phyloP scores from a whole-genome alignment of 2,113 vertebrate genomes.

The Pachyramphus minor region DNA sequence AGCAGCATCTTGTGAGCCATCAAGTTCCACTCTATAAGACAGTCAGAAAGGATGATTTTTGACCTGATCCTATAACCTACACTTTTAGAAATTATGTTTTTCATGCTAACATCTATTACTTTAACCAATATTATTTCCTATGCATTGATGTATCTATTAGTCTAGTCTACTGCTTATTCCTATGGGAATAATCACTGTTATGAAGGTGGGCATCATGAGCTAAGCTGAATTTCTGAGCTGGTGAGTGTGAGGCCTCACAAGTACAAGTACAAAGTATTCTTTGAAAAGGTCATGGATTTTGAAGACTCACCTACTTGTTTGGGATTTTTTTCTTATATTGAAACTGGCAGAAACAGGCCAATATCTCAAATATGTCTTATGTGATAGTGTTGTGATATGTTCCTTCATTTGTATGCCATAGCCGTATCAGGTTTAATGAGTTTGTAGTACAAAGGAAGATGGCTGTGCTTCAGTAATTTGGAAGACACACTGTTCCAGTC shows the following conservation, averaged over 20 bases:
- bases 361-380: neutral
- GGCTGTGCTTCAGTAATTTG: neutral
- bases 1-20: neutral
- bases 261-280: neutral
- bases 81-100: neutral
- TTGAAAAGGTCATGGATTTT: neutral
- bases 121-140: neutral
- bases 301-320: neutral
- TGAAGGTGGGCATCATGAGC: neutral
- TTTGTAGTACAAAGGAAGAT: neutral
- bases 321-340: neutral
- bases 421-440: neutral
- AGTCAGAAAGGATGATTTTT: neutral
- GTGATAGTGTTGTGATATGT: neutral
- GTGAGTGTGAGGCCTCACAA: neutral
- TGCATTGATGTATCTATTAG: neutral
- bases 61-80: neutral
- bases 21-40: neutral
- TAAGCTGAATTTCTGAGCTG: neutral
- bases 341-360: neutral
- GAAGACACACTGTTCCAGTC: rapidly evolving
- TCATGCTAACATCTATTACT: neutral
- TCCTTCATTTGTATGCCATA: neutral
- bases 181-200: neutral
- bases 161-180: neutral